Conservation (phyloP, 2,113 vertebrate species). For the Haemorhous mexicanus region DNA sequence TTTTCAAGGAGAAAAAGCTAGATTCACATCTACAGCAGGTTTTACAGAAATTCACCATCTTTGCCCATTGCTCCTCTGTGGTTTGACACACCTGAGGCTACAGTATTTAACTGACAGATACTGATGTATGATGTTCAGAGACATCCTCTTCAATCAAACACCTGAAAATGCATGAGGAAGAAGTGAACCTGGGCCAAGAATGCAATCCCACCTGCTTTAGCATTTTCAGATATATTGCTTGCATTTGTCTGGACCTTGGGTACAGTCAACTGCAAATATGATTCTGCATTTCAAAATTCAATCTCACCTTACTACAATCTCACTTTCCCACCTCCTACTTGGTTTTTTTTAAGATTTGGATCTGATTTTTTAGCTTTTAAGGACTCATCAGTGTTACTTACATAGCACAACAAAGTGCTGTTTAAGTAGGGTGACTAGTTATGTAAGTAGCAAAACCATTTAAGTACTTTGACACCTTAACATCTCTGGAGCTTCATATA, state of each 20-base stretch:
- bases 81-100: not conserved
- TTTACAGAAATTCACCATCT: not conserved
- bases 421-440: not conserved
- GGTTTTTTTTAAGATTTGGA: not conserved
- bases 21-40: not conserved
- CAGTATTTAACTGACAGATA: not conserved
- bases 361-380: not conserved
- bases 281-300: not conserved
- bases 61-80: not conserved
- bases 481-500: not conserved
- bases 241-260: not conserved
- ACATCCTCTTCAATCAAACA: not conserved
- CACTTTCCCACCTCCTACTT: not conserved
- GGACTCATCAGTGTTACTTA: not conserved
- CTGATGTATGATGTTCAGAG: not conserved
- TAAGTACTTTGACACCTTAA: not conserved
- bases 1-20: conserved; percentile 22
- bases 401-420: not conserved
- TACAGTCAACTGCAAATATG: not conserved
- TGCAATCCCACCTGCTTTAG: not conserved
- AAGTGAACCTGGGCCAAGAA: not conserved
- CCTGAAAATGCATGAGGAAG: not conserved
- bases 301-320: not conserved
- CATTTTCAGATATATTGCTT: not conserved
- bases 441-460: not conserved